These are phyloP conservation scores for Cyanoderma ruficeps DNA, from an alignment of 2,113 vertebrate genomes.

Conservation along the genomic window DNA sequence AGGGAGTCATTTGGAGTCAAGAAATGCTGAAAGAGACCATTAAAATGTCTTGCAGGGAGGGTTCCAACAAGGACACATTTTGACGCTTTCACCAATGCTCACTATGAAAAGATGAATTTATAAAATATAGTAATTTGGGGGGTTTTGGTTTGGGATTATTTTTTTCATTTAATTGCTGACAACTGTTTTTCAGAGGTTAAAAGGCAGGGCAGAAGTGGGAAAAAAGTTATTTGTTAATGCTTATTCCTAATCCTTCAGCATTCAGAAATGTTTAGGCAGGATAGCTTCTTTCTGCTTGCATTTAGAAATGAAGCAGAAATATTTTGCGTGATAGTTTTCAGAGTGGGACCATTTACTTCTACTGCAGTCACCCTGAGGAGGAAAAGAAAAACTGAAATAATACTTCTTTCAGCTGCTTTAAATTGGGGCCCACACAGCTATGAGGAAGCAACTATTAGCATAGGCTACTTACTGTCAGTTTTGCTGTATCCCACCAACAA, in stretches of 20 bases:
- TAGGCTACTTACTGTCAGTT: conserved; percentile 28
- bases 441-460: conserved; percentile 5
- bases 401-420: conserved; percentile 40
- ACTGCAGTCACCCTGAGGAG: conserved; percentile 27
- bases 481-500: conserved; percentile 48
- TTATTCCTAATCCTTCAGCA: not conserved
- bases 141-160: not conserved
- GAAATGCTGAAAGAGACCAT: conserved; percentile 80
- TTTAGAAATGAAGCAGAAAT: conserved; percentile 2
- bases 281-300: not conserved
- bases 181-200: conserved; percentile 3
- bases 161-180: conserved; percentile 35
- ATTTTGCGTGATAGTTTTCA: conserved; percentile 49
- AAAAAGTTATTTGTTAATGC: not conserved
- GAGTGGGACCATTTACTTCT: conserved; percentile 40
- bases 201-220: not conserved
- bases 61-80: conserved; percentile 68
- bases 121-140: not conserved
- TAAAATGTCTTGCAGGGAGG: conserved; percentile 77
- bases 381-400: conserved; percentile 23
- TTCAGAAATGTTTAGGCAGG: not conserved
- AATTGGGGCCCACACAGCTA: not conserved
- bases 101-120: conserved; percentile 35
- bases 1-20: conserved; percentile 82
- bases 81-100: conserved; percentile 56